Evolutionary conservation across 2,113 vertebrate species (phyloP).

Genomic region (Brachirus orientalis): DNA sequence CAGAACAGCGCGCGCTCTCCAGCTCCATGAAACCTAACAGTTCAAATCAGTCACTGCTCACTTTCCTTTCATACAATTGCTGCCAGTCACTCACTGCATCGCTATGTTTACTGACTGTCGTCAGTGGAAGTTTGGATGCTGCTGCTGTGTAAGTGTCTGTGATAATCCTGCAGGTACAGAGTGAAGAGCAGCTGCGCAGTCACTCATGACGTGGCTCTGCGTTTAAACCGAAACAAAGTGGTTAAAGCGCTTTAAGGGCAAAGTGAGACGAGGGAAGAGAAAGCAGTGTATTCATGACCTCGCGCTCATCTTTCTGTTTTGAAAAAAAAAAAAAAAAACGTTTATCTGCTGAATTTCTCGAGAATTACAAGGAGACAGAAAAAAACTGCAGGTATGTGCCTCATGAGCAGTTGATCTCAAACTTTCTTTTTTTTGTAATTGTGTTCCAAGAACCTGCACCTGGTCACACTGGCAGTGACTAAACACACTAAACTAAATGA

Average conservation of each 20-base stretch:
- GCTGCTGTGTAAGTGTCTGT: no score
- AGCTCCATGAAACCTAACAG: constrained; percentile 28
- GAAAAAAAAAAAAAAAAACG: no score
- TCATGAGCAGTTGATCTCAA: no score
- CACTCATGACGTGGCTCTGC: constrained; percentile 35
- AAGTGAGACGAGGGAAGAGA: constrained; percentile 25
- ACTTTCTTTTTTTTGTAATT: no score
- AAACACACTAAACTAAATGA: no score
- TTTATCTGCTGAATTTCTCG: background rate
- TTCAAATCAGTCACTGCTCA: constrained; percentile 4
- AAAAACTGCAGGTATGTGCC: no score
- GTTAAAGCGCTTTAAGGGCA: constrained; percentile 5
- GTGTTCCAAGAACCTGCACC: no score
- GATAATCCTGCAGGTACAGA: constrained; percentile 35
- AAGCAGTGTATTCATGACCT: constrained; percentile 31
- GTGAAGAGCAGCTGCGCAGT: constrained; percentile 24
- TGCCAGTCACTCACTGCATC: no score
- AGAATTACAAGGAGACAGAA: background rate
- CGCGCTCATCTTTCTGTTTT: background rate
- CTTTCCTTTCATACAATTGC: background rate
- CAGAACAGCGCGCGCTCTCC: constrained; percentile 23
- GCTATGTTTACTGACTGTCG: no score
- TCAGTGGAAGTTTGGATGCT: background rate
- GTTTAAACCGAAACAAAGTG: constrained; percentile 59
- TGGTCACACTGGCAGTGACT: no score